Evolutionary conservation across 1,140 invertebrate genomes (phyloP).

Genomic region (Drosophila athabasca): DNA sequence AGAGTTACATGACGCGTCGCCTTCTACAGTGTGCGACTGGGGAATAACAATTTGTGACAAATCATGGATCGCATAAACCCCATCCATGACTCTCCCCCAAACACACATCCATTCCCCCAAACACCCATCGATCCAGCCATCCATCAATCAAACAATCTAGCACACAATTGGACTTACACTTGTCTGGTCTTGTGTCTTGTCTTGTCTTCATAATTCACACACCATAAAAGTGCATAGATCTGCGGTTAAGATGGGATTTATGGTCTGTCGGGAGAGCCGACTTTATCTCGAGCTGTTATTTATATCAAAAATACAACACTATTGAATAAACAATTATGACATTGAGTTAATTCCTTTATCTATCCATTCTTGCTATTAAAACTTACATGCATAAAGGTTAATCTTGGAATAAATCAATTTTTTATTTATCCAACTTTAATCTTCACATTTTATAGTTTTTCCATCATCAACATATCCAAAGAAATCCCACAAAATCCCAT

Average conservation of each 20-base stretch:
- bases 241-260: too few species aligned
- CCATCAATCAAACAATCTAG: conserved; percentile 51
- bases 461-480: too few species aligned
- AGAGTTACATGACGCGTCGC: conserved; percentile 71
- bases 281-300: too few species aligned
- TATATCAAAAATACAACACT: too few species aligned
- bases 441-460: too few species aligned
- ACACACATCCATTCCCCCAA: not conserved
- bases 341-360: too few species aligned
- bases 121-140: conserved; percentile 17
- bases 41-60: conserved; percentile 51
- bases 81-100: not conserved
- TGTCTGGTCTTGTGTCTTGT: conserved; percentile 33
- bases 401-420: too few species aligned
- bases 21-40: conserved; percentile 15
- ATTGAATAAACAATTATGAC: too few species aligned
- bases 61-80: conserved; percentile 19
- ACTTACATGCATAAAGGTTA: too few species aligned
- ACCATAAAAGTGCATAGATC: not conserved
- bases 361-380: too few species aligned
- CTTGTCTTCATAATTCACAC: conserved; percentile 6
- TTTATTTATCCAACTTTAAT: too few species aligned
- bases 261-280: too few species aligned
- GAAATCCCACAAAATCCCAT: not conserved
- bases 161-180: conserved; percentile 11